phyloP scores from a whole-genome alignment of 35 echinoderm and acorn worm species.

The Ptychodera flava region DNA sequence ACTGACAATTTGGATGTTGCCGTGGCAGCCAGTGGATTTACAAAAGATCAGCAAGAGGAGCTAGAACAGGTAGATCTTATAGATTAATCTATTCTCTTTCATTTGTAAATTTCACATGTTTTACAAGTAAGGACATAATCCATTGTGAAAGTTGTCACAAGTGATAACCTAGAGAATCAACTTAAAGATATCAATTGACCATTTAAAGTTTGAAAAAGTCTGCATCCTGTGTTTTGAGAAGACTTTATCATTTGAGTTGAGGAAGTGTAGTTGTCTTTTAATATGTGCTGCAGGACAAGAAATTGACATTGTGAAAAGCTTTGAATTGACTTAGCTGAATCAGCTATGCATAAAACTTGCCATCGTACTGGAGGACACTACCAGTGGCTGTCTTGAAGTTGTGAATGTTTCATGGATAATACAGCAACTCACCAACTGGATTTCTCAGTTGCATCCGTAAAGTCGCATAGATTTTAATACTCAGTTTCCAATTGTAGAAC shows the following conservation, averaged over 20 bases:
- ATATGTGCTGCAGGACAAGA: no score
- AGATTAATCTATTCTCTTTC: not conserved
- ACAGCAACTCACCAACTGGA: no score
- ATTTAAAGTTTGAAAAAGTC: not conserved
- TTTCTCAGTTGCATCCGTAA: no score
- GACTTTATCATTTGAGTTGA: not conserved
- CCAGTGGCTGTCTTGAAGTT: no score
- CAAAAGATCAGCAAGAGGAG: slow-evolving; percentile 63
- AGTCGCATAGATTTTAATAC: no score
- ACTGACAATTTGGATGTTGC: slow-evolving; percentile 77
- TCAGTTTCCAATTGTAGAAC: no score
- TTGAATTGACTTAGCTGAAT: no score
- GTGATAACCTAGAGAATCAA: not conserved
- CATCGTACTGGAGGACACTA: no score
- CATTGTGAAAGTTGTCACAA: not conserved
- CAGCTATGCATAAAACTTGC: no score
- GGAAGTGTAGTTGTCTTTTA: not conserved
- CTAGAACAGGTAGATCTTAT: slow-evolving; percentile 45
- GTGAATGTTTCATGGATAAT: no score
- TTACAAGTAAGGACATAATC: not conserved
- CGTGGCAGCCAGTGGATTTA: slow-evolving; percentile 86
- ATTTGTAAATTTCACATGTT: not conserved
- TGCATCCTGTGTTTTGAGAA: not conserved
- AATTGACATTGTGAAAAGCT: no score
- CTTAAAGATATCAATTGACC: no score